phyloP scores from a whole-genome alignment of 1,140 invertebrate species.

The Rhopalosiphum maidis region DNA sequence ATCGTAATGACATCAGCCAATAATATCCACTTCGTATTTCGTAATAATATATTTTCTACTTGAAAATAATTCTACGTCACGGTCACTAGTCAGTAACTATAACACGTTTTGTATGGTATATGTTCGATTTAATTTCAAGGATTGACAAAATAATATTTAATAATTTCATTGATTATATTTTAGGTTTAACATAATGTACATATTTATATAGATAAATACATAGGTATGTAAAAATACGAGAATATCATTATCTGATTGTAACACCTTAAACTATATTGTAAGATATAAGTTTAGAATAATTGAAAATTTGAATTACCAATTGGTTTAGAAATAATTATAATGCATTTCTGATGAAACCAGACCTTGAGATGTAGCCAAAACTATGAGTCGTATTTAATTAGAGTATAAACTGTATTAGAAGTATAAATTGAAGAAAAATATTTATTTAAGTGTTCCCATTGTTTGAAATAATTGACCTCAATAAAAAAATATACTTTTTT shows the following conservation, averaged over 20 bases:
- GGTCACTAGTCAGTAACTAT: no score
- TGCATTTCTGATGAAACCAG: background rate
- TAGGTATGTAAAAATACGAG: background rate
- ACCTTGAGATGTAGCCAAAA: slow-evolving; percentile 33
- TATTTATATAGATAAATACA: background rate
- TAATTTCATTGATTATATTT: background rate
- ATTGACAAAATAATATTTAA: background rate
- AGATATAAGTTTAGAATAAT: background rate
- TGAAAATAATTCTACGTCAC: no score
- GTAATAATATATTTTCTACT: no score
- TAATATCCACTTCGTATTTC: no score
- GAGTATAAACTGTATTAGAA: background rate
- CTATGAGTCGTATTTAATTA: background rate
- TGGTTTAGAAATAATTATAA: background rate
- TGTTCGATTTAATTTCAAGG: background rate
- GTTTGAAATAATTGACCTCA: slow-evolving; percentile 17
- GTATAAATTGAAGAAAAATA: background rate
- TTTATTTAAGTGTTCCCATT: slow-evolving; percentile 5
- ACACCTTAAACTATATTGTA: background rate
- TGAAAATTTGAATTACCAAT: background rate
- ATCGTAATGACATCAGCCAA: no score
- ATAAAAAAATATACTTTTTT: background rate
- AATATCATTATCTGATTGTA: background rate
- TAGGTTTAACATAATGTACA: background rate
- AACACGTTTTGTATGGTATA: no score